These are phyloP conservation scores for Brienomyrus longianalis DNA, from an alignment of 2,113 vertebrate species.

Conservation along the genomic window DNA sequence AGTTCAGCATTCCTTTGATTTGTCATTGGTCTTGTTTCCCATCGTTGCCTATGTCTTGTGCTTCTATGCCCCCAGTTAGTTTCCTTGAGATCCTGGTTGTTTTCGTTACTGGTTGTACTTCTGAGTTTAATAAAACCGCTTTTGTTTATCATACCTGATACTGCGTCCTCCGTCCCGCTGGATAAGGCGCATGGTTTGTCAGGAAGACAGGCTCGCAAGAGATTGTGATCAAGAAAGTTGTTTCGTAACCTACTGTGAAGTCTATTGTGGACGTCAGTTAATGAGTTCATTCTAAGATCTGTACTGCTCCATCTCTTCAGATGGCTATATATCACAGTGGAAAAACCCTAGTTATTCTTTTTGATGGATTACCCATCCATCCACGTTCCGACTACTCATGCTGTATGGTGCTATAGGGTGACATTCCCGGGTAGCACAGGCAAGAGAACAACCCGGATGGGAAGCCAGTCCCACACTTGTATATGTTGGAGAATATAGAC, in stretches of 20 bases:
- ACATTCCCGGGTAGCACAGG: background rate
- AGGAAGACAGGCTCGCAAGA: background rate
- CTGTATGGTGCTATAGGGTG: background rate
- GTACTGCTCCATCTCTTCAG: background rate
- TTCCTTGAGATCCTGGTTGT: too few relatives aligned
- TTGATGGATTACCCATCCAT: background rate
- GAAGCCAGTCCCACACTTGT: background rate
- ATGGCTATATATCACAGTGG: background rate
- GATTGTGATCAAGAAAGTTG: background rate
- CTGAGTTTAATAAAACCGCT: too few relatives aligned
- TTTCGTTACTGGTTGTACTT: too few relatives aligned
- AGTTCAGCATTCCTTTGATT: too few relatives aligned
- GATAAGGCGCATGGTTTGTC: background rate
- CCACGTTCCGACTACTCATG: background rate
- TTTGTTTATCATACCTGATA: too few relatives aligned
- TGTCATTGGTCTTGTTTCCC: too few relatives aligned
- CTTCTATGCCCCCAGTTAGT: too few relatives aligned
- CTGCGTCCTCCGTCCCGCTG: too few relatives aligned
- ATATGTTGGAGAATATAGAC: background rate
- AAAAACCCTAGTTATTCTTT: background rate
- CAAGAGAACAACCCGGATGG: background rate
- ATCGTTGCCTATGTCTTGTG: too few relatives aligned
- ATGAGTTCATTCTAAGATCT: background rate
- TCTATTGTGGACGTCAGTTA: background rate
- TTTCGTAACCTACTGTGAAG: background rate